Conservation (phyloP, 1,140 invertebrate genomes). For the Apis laboriosa region DNA sequence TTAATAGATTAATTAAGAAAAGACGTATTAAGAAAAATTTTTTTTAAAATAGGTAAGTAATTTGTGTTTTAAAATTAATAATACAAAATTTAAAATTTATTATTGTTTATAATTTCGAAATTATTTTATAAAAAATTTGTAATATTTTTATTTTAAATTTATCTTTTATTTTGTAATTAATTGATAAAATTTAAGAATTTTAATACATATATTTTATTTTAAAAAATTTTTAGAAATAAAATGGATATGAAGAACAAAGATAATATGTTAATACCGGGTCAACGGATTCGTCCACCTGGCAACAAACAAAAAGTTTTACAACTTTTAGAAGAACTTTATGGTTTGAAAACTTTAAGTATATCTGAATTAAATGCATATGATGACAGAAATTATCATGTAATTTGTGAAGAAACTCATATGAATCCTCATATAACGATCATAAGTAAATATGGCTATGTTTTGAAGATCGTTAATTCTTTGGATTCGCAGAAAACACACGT, state of each 20-base stretch:
- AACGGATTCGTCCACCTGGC: constrained; percentile 84
- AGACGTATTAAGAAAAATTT: background rate
- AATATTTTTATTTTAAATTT: background rate
- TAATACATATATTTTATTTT: background rate
- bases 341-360: constrained; percentile 84
- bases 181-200: background rate
- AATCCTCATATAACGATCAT: constrained; percentile 83
- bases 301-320: constrained; percentile 81
- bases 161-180: background rate
- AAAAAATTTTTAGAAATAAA: constrained; percentile 18
- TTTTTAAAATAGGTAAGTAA: background rate
- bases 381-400: constrained; percentile 88
- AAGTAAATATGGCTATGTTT: constrained; percentile 85
- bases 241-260: constrained; percentile 30
- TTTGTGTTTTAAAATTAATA: background rate
- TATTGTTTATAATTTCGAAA: background rate
- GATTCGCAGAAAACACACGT: constrained; percentile 86
- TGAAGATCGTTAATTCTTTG: constrained; percentile 91
- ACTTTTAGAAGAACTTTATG: constrained; percentile 85
- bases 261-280: constrained; percentile 77
- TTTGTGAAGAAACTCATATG: constrained; percentile 81
- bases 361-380: constrained; percentile 89
- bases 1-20: background rate
- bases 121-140: no score
- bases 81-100: no score